Conservation (phyloP, 2,888 invertebrate genomes). For the Crocallis elinguaria region DNA sequence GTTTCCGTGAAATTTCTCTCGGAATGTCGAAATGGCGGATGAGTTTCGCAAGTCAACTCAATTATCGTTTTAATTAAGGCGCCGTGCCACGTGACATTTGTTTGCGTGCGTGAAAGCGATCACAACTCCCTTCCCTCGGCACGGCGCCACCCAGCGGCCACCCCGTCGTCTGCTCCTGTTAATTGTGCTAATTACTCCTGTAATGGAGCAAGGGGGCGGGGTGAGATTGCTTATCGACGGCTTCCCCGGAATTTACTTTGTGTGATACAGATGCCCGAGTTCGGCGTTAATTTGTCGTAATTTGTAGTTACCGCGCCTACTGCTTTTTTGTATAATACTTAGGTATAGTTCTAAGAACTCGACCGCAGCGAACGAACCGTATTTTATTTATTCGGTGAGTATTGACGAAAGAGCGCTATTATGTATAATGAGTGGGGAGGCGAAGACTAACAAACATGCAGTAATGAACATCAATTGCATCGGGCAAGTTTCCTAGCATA, state of each 20-base stretch:
- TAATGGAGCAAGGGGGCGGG: constrained; percentile 80
- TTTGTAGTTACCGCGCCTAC: constrained; percentile 44
- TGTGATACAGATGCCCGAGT: constrained; percentile 64
- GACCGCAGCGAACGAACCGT: constrained; percentile 15
- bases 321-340: constrained; percentile 4
- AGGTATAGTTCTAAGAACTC: constrained; percentile 5
- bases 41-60: constrained; percentile 85
- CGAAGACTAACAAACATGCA: constrained; percentile 56
- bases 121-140: constrained; percentile 51
- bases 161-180: constrained; percentile 68
- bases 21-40: constrained; percentile 83
- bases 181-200: constrained; percentile 85
- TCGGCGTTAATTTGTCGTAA: constrained; percentile 58
- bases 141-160: constrained; percentile 40
- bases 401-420: constrained; percentile 33
- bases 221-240: constrained; percentile 82
- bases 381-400: constrained; percentile 39
- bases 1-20: constrained; percentile 79
- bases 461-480: constrained; percentile 67
- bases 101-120: constrained; percentile 84
- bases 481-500: constrained; percentile 70
- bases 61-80: constrained; percentile 85
- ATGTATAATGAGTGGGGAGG: constrained; percentile 39
- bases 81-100: constrained; percentile 83
- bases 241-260: constrained; percentile 73